Percentiles rank a stretch among this genome's conserved stretches.
These are phyloP conservation scores for Basileuterus tristriatus DNA, from an alignment of 2,797 vertebrate genomes.

Conservation along the genomic window DNA sequence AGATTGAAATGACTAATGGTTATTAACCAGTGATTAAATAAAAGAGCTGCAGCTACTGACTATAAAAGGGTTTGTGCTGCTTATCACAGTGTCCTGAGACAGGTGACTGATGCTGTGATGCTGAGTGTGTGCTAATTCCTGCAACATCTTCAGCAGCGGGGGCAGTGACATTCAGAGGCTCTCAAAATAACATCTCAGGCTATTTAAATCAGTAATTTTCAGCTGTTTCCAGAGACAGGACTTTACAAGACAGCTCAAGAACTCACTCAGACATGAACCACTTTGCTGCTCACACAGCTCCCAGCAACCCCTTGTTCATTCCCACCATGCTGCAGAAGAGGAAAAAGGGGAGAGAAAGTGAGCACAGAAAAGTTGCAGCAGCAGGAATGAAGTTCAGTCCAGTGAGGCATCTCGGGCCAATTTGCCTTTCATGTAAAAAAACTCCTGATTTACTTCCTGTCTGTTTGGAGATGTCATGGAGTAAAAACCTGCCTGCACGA, in stretches of 20 bases:
- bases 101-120: background rate
- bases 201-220: background rate
- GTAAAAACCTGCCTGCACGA: background rate
- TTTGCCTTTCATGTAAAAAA: background rate
- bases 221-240: background rate
- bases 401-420: background rate
- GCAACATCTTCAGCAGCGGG: background rate
- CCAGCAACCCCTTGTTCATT: background rate
- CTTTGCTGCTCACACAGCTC: background rate
- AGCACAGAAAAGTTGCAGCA: background rate
- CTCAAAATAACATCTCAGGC: background rate
- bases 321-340: background rate
- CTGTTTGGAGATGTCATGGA: background rate
- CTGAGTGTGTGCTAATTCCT: background rate
- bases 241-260: background rate
- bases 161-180: background rate
- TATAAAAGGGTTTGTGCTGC: background rate
- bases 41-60: background rate
- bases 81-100: background rate
- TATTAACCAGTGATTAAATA: background rate
- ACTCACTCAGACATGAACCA: background rate
- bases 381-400: background rate
- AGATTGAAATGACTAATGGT: conserved; percentile 10
- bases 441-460: background rate
- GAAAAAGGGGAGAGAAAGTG: background rate